These are phyloP conservation scores for Stenotaenia linearis DNA, from an alignment of 2,888 invertebrate genomes.

Conservation along the genomic window DNA sequence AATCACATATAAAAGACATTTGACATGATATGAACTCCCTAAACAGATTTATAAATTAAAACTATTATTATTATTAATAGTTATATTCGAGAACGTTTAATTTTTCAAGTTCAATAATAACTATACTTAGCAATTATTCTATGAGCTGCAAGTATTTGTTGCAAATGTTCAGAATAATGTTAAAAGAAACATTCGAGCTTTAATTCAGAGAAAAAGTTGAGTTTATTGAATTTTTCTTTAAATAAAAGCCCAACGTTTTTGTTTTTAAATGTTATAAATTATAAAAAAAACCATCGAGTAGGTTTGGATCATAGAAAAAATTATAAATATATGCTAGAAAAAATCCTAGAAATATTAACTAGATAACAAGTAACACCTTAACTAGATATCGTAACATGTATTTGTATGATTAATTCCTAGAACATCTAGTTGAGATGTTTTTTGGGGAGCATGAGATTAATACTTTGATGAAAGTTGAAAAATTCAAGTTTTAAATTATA, in stretches of 20 bases:
- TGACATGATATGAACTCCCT: slow-evolving; percentile 10
- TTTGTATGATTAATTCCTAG: neutral
- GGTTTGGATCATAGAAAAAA: slow-evolving; percentile 6
- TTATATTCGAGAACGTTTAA: neutral
- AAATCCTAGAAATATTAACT: slow-evolving; percentile 15
- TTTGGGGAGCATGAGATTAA: slow-evolving; percentile 14
- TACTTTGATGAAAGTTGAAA: neutral
- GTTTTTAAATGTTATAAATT: neutral
- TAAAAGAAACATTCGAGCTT: neutral
- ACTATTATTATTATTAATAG: neutral
- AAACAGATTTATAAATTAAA: slow-evolving; percentile 6
- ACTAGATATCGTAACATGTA: slow-evolving; percentile 8
- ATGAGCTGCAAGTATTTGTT: slow-evolving; percentile 6
- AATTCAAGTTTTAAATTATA: neutral
- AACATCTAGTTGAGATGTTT: neutral
- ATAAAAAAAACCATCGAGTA: slow-evolving; percentile 10
- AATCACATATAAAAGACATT: slow-evolving; percentile 12
- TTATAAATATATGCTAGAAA: neutral
- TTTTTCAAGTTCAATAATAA: neutral
- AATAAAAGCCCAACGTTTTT: neutral
- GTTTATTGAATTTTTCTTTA: neutral
- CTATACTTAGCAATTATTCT: neutral
- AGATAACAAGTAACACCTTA: slow-evolving; percentile 16
- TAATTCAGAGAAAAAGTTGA: neutral
- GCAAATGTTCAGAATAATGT: slow-evolving; percentile 7